phyloP scores from a whole-genome alignment of 92 coral and sea anemone species.

The Umimayanthus kanabou region DNA sequence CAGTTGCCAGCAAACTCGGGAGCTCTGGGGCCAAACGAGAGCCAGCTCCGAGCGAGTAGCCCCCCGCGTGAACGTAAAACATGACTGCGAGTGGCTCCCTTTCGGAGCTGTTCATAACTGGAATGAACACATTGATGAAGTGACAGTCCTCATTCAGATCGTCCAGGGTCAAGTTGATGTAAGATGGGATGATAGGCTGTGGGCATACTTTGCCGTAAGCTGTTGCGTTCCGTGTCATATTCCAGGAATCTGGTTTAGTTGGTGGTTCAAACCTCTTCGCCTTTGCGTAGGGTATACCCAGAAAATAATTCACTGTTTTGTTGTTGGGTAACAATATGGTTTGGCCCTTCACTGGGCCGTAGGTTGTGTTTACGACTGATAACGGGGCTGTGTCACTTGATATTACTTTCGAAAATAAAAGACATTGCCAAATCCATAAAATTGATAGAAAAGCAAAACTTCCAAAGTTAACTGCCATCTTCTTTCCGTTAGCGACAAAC shows the following conservation, averaged over 20 bases:
- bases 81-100: background rate
- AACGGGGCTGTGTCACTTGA: background rate
- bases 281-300: constrained; percentile 17
- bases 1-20: constrained; percentile 18
- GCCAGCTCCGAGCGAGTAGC: background rate
- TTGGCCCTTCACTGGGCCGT: constrained; percentile 20
- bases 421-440: background rate
- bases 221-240: constrained; percentile 2
- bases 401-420: background rate
- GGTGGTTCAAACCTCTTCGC: constrained; percentile 13
- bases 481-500: background rate
- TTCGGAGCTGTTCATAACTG: background rate
- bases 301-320: background rate
- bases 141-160: constrained; percentile 19
- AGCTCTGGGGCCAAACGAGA: constrained; percentile 18
- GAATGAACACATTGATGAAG: constrained; percentile 17
- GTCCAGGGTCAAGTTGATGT: background rate
- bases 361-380: constrained; percentile 5
- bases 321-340: constrained; percentile 13
- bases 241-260: constrained; percentile 16
- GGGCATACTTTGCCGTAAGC: constrained; percentile 28
- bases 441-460: background rate
- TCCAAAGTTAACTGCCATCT: background rate
- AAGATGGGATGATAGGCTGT: background rate
- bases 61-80: constrained; percentile 22